These are phyloP conservation scores for Cavia porcellus DNA, from an alignment of 2,113 vertebrate species.

Conservation along the genomic window DNA sequence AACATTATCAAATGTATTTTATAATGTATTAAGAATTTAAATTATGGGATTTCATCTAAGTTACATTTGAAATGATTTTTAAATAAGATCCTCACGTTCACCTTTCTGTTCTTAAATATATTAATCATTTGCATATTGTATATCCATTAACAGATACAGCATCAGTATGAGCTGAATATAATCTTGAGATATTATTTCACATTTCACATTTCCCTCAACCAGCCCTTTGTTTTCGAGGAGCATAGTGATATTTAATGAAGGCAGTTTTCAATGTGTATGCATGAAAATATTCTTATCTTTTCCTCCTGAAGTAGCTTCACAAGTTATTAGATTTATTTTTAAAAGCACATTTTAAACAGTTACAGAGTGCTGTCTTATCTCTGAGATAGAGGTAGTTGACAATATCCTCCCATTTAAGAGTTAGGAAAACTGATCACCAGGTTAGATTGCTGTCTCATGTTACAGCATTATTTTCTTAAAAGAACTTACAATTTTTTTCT, in stretches of 20 bases:
- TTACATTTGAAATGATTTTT: slow-evolving; percentile 39
- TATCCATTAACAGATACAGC: neutral
- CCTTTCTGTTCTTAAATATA: neutral
- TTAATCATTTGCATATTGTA: neutral
- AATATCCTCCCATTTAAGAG: neutral
- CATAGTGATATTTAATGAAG: neutral
- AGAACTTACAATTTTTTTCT: neutral
- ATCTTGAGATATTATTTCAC: neutral
- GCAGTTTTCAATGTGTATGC: neutral
- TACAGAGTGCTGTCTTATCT: neutral
- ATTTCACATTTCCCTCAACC: neutral
- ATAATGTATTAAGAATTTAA: slow-evolving; percentile 27
- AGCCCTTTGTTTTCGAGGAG: neutral
- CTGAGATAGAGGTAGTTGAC: neutral
- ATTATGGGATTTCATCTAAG: neutral
- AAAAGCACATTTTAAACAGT: neutral
- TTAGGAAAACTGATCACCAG: neutral
- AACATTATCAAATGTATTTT: neutral
- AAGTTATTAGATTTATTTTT: neutral
- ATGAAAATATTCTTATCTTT: neutral
- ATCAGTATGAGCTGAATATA: neutral
- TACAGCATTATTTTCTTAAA: neutral
- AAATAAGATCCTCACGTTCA: neutral
- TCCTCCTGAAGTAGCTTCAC: neutral
- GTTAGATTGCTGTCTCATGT: neutral